Base-by-base conservation (phyloP, 2,113 vertebrate genomes). In the Zosterops japonicus region DNA sequence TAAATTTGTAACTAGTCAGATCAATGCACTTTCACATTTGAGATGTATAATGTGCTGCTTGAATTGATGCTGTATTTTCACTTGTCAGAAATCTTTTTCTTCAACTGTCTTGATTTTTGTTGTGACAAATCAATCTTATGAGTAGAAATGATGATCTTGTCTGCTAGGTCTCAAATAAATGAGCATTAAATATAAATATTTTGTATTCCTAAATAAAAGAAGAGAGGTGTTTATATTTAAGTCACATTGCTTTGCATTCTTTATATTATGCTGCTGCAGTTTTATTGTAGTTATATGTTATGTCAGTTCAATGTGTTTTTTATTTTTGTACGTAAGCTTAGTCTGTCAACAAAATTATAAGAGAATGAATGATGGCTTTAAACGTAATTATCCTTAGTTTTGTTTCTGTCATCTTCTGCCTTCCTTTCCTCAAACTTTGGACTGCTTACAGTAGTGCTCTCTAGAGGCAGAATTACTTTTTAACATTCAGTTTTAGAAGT, bases 401-500 rank as follows among this genome's bases (percentile, higher is more conserved):
- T 79, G 23, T 72, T 93, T 93, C 33, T 93, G 70, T 86, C 68
- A 39, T 83, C 46, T 42, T 74, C 33, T 68, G 41, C 12, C 35
- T 92, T 83, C 25, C 33, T 83, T 77, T 90, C 50, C 46, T 80
- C 60, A 33, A 70, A 79, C 16, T 75, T 86, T 42, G 39, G 31
- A 47, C 42, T 80, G 65, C 41, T 77, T 74, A 60, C 67, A 59
- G 47, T 68, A 56, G 56, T 90, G 56, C 12, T 91, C 83, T 96
- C 85, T 36, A 56, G 71, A 92, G 90, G 60, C 56, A 90, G 76
- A 86, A 64, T 83, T 75, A 60, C 56, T 92, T 89, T 86, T 68
- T 92, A 93, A 77, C 44, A 80, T 94, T n/a, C 52, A 75, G 35
- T 92, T 90, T 81, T 83, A 92, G 83, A 90, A 75, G 21, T 60